Evolutionary conservation across 2,888 invertebrate species (phyloP).

Genomic region (Andrena marginata): DNA sequence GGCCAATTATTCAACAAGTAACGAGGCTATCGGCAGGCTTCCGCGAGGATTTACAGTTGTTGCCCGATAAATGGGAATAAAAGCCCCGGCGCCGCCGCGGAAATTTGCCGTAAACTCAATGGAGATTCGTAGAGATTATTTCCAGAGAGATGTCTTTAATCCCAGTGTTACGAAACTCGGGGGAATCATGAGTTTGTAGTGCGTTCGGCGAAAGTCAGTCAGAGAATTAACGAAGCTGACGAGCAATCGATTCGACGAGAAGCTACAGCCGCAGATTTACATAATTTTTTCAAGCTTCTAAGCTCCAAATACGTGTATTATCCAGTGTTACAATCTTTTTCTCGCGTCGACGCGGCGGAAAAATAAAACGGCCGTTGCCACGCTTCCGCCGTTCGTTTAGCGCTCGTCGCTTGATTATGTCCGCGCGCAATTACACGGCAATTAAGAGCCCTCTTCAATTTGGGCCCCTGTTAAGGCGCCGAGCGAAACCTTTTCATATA

Average conservation of each 20-base stretch:
- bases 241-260: too few relatives aligned
- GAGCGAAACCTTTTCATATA: slow-evolving; percentile 32
- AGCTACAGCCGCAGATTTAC: too few relatives aligned
- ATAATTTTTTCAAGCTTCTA: too few relatives aligned
- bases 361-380: slow-evolving; percentile 6
- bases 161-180: neutral
- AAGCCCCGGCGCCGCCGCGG: neutral
- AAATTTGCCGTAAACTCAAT: neutral
- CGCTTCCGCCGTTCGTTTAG: slow-evolving; percentile 25
- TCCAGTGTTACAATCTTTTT: neutral
- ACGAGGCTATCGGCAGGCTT: slow-evolving; percentile 21
- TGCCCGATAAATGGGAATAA: slow-evolving; percentile 14
- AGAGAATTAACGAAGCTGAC: too few relatives aligned
- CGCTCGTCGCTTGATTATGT: slow-evolving; percentile 34
- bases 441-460: slow-evolving; percentile 46
- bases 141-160: neutral
- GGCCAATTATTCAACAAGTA: slow-evolving; percentile 37
- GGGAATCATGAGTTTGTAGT: too few relatives aligned
- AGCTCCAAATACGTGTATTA: too few relatives aligned
- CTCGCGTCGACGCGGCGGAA: neutral
- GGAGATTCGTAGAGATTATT: neutral
- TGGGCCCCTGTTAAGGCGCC: slow-evolving; percentile 30
- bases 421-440: slow-evolving; percentile 38
- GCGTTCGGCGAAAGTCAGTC: too few relatives aligned
- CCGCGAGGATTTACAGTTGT: slow-evolving; percentile 28